phyloP scores from a whole-genome alignment of 2,888 invertebrate genomes.

The Hermaeophaga mercurialis region DNA sequence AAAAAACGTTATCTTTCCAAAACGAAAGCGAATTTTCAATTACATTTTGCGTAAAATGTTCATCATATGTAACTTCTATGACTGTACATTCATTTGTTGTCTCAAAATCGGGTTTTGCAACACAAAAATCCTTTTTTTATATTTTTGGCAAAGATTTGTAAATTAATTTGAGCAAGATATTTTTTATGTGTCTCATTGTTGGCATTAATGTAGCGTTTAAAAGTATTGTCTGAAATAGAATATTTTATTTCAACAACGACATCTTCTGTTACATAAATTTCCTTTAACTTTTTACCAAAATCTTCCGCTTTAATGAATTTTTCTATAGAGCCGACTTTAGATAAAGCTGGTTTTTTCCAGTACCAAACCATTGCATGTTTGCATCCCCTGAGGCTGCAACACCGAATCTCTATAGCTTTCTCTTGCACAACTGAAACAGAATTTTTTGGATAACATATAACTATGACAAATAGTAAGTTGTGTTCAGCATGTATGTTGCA shows the following conservation, averaged over 20 bases:
- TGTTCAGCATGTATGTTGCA: no score
- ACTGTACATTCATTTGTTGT: background rate
- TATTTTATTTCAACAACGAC: conserved; percentile 11
- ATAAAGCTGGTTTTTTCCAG: background rate
- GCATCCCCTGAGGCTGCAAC: background rate
- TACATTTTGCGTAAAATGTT: background rate
- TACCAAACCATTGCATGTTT: background rate
- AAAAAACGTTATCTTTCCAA: conserved; percentile 12
- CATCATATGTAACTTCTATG: background rate
- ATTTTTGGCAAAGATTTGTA: conserved; percentile 1
- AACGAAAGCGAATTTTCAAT: background rate
- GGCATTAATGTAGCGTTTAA: background rate
- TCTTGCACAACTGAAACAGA: background rate
- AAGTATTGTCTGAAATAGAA: background rate
- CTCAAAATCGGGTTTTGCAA: conserved; percentile 11
- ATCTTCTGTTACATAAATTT: background rate
- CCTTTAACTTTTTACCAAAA: background rate
- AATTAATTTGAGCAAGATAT: conserved; percentile 8
- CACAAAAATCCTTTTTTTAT: conserved; percentile 12
- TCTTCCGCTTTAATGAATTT: background rate
- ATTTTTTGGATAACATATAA: no score
- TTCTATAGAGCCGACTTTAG: background rate
- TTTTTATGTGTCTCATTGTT: background rate
- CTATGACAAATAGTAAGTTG: no score
- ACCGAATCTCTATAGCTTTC: background rate